A percentile compares a stretch with the other conserved stretches of the same genome.
phyloP scores from a whole-genome alignment of 2,888 invertebrate genomes.

The Amblyteles armatorius region DNA sequence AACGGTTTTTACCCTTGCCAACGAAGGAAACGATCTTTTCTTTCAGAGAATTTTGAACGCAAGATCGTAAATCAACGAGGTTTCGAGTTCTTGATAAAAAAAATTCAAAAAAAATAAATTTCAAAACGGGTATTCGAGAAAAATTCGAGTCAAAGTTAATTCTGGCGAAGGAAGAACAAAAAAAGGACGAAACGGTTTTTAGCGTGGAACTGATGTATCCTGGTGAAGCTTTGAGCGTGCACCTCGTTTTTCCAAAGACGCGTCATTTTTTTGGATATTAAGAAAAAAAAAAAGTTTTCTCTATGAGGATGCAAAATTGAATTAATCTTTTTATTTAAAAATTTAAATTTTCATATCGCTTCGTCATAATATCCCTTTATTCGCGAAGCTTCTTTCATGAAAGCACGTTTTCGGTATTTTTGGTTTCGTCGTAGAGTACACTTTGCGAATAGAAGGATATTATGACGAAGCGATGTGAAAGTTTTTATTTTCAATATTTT shows the following conservation, averaged over 20 bases:
- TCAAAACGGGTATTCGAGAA: neutral
- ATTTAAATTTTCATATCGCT: too few relatives aligned
- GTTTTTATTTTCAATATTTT: too few relatives aligned
- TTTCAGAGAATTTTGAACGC: neutral
- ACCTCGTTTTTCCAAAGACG: neutral
- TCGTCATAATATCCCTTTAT: too few relatives aligned
- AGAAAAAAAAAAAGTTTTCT: neutral
- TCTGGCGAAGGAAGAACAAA: neutral
- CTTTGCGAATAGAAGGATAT: too few relatives aligned
- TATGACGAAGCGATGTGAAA: too few relatives aligned
- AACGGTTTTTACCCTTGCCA: constrained; percentile 32
- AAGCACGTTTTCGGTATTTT: too few relatives aligned
- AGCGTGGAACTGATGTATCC: neutral
- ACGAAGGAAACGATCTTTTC: constrained; percentile 4
- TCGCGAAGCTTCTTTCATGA: too few relatives aligned
- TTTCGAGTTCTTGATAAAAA: neutral
- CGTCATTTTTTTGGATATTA: neutral
- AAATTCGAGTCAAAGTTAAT: neutral
- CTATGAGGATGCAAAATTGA: neutral
- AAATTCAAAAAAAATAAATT: neutral
- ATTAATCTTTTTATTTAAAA: neutral
- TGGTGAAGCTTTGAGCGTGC: neutral
- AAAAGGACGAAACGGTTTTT: neutral
- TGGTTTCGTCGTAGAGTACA: too few relatives aligned
- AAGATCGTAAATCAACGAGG: constrained; percentile 51